Evolutionary conservation across 2,888 invertebrate genomes (phyloP), one percentile per base, ranked within the genome.

Genomic region (Calliscelio sp.): DNA sequence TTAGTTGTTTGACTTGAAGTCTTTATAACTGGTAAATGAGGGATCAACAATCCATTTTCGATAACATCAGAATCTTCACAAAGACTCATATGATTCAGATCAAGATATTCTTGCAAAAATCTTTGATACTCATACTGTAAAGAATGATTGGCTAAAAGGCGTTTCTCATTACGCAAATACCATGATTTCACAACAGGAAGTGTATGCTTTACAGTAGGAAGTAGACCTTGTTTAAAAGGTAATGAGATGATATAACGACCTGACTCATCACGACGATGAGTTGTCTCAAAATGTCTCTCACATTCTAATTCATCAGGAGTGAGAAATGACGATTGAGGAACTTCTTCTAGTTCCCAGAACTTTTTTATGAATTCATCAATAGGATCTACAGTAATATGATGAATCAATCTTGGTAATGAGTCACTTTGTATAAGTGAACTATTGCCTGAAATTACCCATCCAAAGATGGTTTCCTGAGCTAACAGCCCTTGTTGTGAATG

Each of bases 271-370:
- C 57, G 28, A 10, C 14, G 24, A 20, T 57, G 57, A 28, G 55
- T 55, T 16, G 2, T 0, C 2, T 16, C 7, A 16, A 55, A 55
- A 22, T 55, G 55, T n/a, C n/a, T n/a, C n/a, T n/a, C n/a, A n/a
- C n/a, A n/a, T n/a, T n/a, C n/a, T n/a, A n/a, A n/a, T n/a, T 4
- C 57, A 1, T 57, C 32, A 0, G 0, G 1, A n/a, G 53, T 44
- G 16, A 44, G 20, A 16, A 8, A 7, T 1, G 28, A 3, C 14
- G 4, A 0, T 3, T 6, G 1, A 0, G 51, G 25, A 0, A 51
- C 51, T 24, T 51, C 51, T n/a, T 51, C 51, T 0, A 51, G n/a
- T 51, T 51, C 51, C 51, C 51, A 51, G 6, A 51, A 51, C 14
- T 7, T 10, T 35, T 14, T 1, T 11, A 35, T 35, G 10, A 35